Evolutionary conservation across 2,888 invertebrate genomes (phyloP).

Genomic region (Yponomeuta evonymella): DNA sequence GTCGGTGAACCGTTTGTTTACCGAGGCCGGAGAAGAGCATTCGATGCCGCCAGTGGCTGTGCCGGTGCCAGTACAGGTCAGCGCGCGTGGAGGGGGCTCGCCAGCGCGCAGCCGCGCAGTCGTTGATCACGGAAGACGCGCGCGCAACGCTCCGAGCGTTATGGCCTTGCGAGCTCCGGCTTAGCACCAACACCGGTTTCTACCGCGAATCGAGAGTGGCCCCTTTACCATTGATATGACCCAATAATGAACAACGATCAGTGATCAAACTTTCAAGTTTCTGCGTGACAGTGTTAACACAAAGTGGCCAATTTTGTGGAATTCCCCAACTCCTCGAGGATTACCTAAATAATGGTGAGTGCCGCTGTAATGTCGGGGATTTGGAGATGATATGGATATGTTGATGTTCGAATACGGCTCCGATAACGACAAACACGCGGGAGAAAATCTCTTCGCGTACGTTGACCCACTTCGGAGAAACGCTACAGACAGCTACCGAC

Average conservation of each 20-base stretch:
- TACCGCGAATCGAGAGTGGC: slow-evolving; percentile 48
- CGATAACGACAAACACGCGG: slow-evolving; percentile 19
- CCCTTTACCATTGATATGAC: slow-evolving; percentile 48
- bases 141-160: slow-evolving; percentile 49
- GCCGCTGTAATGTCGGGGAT: slow-evolving; percentile 2
- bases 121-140: slow-evolving; percentile 46
- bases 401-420: background rate
- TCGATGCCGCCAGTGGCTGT: slow-evolving; percentile 41
- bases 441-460: slow-evolving; percentile 47
- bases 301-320: slow-evolving; percentile 54
- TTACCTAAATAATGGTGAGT: slow-evolving; percentile 52
- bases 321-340: slow-evolving; percentile 36
- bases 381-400: background rate
- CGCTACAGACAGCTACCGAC: slow-evolving; percentile 32
- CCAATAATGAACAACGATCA: slow-evolving; percentile 51
- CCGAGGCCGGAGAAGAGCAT: slow-evolving; percentile 54
- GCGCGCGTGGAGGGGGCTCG: slow-evolving; percentile 33
- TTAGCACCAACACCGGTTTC: no score
- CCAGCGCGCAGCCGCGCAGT: slow-evolving; percentile 38
- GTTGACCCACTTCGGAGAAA: slow-evolving; percentile 44
- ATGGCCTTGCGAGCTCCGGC: slow-evolving; percentile 29
- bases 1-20: slow-evolving; percentile 75
- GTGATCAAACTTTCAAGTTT: slow-evolving; percentile 24
- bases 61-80: slow-evolving; percentile 23
- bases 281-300: slow-evolving; percentile 52